Conservation (phyloP, 64 coral and sea anemone species). For the Actinia equina region DNA sequence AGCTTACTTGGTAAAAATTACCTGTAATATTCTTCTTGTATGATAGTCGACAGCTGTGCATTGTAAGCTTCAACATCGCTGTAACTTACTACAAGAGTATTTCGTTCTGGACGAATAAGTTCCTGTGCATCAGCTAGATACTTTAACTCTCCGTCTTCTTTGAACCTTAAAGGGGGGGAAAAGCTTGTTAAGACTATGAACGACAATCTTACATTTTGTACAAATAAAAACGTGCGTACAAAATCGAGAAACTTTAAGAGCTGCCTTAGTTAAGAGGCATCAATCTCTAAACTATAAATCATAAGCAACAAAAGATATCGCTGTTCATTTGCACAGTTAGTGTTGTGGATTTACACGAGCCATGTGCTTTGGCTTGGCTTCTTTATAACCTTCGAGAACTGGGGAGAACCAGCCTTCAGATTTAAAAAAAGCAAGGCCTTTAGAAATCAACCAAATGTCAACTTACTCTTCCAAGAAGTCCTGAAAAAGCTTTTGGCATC, state of each 20-base stretch:
- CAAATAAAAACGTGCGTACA: neutral
- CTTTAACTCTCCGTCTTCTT: conserved; percentile 84
- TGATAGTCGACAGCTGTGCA: conserved; percentile 71
- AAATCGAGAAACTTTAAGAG: neutral
- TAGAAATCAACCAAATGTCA: neutral
- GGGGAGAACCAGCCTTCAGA: neutral
- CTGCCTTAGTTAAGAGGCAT: neutral
- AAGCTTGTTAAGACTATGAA: neutral
- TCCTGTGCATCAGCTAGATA: conserved; percentile 95
- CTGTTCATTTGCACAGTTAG: neutral
- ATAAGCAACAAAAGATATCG: neutral
- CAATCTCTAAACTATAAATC: neutral
- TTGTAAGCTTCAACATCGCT: conserved; percentile 87
- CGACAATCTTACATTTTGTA: neutral
- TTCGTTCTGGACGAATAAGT: conserved; percentile 95
- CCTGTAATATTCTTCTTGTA: conserved; percentile 99
- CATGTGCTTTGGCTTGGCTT: neutral
- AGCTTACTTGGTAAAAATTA: neutral
- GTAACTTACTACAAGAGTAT: conserved; percentile 93
- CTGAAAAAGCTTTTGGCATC: conserved; percentile 99
- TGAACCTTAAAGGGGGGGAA: conserved; percentile 42
- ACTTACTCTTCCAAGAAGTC: conserved; percentile 99
- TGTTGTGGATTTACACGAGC: neutral
- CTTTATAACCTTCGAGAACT: neutral
- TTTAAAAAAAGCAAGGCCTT: neutral